Evolutionary conservation across 2,888 invertebrate genomes (phyloP), one percentile per base, ranked within the genome.

Genomic region (Phragmatobia fuliginosa): DNA sequence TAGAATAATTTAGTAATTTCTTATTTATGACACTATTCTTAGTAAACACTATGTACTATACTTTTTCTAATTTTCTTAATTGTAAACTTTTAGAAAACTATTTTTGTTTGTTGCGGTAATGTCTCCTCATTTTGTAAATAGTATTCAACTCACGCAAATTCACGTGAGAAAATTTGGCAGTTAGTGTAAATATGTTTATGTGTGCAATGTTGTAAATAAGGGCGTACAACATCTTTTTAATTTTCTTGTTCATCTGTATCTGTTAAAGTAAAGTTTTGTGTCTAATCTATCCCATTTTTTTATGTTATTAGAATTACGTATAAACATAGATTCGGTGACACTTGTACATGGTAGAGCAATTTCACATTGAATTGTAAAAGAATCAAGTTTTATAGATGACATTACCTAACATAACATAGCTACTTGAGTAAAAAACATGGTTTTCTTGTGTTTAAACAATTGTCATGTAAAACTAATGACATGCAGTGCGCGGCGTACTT

Each of bases 401-500:
- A 41, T 10, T 28, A 31, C 18, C 18, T 45, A 32, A n/a, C 31
- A 7, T 7, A 61, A 28, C 61, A 14, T 33, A 49, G 45, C 21
- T 33, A 49, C 38, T 38, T 25, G 14, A 59, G 31, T 32, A 61
- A 67, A 56, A 36, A 62, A 71, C 41, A 64, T 52, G 5, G n/a
- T 33, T 16, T 21, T 59, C 52, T n/a, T 52, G n/a, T 63, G 52
- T 71, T 56, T 33, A 52, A 33, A 59, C 59, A 56, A 80, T 83
- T 81, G 69, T 78, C 63, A 83, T 81, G 81, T 71, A 75, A 80
- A 83, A 65, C 71, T 69, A 14, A 41, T 72, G 65, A 69, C 71
- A 10, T 36, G 6, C 36, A 36, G 36, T 36, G 70, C 45, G 77
- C 70, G 66, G 52, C 59, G n/a, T 14, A 14, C 67, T 67, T 56